phyloP scores from a whole-genome alignment of 2,888 invertebrate species.

The Drosophila multiciliata region DNA sequence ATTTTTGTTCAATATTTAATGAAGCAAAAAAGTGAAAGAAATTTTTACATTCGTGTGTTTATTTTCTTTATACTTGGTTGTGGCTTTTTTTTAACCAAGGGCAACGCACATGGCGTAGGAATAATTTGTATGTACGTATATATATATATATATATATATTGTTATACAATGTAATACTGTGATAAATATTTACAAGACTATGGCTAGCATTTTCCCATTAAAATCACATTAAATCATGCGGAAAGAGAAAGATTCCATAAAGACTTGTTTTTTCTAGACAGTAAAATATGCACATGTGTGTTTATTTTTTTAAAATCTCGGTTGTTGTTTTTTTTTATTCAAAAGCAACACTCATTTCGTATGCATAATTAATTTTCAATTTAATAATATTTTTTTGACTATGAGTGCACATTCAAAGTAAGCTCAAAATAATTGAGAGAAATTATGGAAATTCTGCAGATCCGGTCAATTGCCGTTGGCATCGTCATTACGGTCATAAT shows the following conservation, averaged over 20 bases:
- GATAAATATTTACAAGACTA: background rate
- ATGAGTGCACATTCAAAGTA: conserved; percentile 3
- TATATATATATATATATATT: no score
- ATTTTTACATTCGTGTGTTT: no score
- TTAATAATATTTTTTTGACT: conserved; percentile 6
- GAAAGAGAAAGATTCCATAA: background rate
- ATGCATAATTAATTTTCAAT: conserved; percentile 49
- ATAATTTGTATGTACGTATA: conserved; percentile 24
- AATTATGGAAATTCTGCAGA: conserved; percentile 35
- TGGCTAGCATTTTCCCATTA: background rate
- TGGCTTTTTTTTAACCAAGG: background rate
- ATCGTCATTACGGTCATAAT: conserved; percentile 49
- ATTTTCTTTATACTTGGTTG: background rate
- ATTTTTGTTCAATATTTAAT: background rate
- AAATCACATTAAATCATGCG: background rate
- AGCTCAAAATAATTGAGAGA: conserved; percentile 30
- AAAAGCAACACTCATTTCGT: conserved; percentile 9
- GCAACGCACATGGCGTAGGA: conserved; percentile 25
- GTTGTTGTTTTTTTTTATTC: background rate
- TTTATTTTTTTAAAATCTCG: background rate
- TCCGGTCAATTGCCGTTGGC: conserved; percentile 27
- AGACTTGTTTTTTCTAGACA: background rate
- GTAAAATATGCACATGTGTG: background rate
- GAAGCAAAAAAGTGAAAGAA: background rate
- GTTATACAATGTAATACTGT: no score